Evolutionary conservation across 2,113 vertebrate genomes (phyloP), one percentile per base, ranked within the genome.

Genomic region (Grammomys dolichurus): DNA sequence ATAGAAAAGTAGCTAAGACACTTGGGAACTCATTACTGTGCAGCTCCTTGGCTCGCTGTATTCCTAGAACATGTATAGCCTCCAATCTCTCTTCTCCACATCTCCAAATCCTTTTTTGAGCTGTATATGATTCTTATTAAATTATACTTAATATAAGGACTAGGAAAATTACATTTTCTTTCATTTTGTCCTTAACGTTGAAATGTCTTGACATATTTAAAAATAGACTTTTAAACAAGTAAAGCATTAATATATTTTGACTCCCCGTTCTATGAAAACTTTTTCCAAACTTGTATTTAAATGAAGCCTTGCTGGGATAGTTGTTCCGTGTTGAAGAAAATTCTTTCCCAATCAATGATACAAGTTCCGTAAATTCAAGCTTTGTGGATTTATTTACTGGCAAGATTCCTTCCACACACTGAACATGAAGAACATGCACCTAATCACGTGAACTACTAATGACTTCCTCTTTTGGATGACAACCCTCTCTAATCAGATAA

Each of bases 401-500:
- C 19, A 78, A 20, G n/a, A 94, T 63, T 1, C 14, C 48, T 81
- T 94, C 87, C 84, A 77, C 96, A 56, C 0, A 3, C 76, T 87
- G 43, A 85, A 63, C 3, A 40, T n/a, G 86, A 88, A 77, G 76
- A 97, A 95, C n/a, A n/a, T 95, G 48, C 9, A 90, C 86, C 69
- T 56, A 93, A 60, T 87, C 96, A 87, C 92, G 70, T 97, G 92
- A 94, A 31, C 82, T 95, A 96, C 54, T 85, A 97, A 33, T 58
- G 84, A 95, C 89, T 96, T 98, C 98, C 96, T 98, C 75, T 81
- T 97, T 97, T 96, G 80, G 77, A 86, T 46, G 60, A 69, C 28
- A 89, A 73, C 19, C 16, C n/a, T 96, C 78, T 95, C 56, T 98
- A 98, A 98, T 98, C 97, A 98, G 97, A 96, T 95, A 92, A 96